phyloP scores from a whole-genome alignment of 2,797 vertebrate genomes.

The Pseudochaenichthys georgianus region DNA sequence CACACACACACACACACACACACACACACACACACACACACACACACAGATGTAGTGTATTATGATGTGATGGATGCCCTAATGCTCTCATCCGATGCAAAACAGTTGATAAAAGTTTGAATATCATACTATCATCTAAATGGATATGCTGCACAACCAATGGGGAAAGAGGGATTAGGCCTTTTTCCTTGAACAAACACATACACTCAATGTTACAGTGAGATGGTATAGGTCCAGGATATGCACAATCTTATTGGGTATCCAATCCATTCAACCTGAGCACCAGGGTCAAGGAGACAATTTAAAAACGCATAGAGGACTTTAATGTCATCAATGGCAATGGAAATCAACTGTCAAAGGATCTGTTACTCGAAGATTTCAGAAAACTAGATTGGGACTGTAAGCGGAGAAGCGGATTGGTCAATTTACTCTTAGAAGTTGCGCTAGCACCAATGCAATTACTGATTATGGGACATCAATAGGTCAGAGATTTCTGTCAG shows the following conservation, averaged over 20 bases:
- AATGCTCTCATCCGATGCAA: slow-evolving; percentile 24
- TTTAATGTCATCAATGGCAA: slow-evolving; percentile 56
- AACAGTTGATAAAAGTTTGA: slow-evolving; percentile 32
- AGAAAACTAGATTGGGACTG: slow-evolving; percentile 58
- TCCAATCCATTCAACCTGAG: slow-evolving; percentile 16
- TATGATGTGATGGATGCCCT: slow-evolving; percentile 4
- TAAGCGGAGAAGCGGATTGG: slow-evolving; percentile 55
- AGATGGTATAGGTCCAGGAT: slow-evolving; percentile 50
- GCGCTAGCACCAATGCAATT: slow-evolving; percentile 17
- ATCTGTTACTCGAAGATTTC: slow-evolving; percentile 55
- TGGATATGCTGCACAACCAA: slow-evolving; percentile 12
- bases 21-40: too few relatives aligned
- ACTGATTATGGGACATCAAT: slow-evolving; percentile 30
- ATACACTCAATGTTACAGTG: slow-evolving; percentile 43
- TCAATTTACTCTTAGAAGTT: slow-evolving; percentile 46
- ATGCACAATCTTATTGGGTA: slow-evolving; percentile 50
- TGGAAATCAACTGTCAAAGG: slow-evolving; percentile 26
- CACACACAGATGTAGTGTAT: not conserved
- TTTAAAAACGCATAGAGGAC: slow-evolving; percentile 32
- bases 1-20: too few relatives aligned
- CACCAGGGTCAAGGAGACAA: slow-evolving; percentile 34
- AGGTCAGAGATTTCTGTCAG: slow-evolving; percentile 37
- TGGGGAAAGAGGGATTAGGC: slow-evolving; percentile 33
- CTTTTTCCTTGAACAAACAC: slow-evolving; percentile 55
- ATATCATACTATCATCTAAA: slow-evolving; percentile 1